Percentiles rank a stretch among this genome's conserved stretches.
Conservation (phyloP, 92 coral and sea anemone species). For the Phenganax stokvisi region DNA sequence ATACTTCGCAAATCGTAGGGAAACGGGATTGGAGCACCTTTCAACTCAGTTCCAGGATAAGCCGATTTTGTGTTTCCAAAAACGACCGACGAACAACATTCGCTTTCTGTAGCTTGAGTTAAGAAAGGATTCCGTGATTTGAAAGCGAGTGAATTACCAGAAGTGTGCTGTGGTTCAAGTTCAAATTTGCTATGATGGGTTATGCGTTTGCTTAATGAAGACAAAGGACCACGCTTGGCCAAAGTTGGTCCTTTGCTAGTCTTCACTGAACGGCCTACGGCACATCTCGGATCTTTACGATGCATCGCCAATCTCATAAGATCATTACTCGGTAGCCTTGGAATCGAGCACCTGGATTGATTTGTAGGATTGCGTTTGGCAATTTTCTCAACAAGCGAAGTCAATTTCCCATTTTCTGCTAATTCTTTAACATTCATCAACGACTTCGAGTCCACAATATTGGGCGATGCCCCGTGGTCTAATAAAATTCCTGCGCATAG, state of each 20-base stretch:
- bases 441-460: slow-evolving; percentile 16
- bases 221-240: too few species aligned
- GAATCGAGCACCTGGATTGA: slow-evolving; percentile 17
- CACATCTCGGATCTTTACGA: not conserved
- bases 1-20: slow-evolving; percentile 28
- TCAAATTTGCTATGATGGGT: not conserved
- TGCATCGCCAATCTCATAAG: slow-evolving; percentile 1
- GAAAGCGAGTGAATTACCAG: not conserved
- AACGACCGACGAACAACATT: not conserved
- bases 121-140: not conserved
- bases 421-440: slow-evolving; percentile 22
- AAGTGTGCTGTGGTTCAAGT: not conserved
- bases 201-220: not conserved
- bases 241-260: too few species aligned
- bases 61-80: not conserved
- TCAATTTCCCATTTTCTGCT: slow-evolving; percentile 5
- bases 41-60: not conserved
- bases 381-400: not conserved
- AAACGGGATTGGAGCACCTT: too few species aligned
- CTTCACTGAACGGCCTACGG: too few species aligned
- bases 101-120: not conserved
- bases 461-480: slow-evolving; percentile 59
- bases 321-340: slow-evolving; percentile 14
- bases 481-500: slow-evolving; percentile 60
- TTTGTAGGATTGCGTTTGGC: not conserved